Base-by-base conservation (phyloP, 2,797 vertebrate species). In the Malacoctenus gilli region DNA sequence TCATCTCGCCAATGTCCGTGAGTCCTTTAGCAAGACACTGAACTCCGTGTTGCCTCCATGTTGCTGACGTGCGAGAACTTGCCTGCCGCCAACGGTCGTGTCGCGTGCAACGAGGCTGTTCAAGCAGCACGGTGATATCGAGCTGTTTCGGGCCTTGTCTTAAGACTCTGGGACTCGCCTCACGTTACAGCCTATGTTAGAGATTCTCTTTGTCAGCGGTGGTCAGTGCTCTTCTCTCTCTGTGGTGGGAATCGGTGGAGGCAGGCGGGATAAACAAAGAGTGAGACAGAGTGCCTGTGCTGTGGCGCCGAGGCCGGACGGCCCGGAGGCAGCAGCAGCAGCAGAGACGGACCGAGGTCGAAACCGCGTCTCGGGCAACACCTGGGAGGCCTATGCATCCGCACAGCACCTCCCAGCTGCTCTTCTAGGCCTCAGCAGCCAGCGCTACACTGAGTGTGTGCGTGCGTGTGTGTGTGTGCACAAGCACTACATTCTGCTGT, bases 331-430 rank as follows among this genome's bases (percentile, higher is more conserved):
- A 70, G 54, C 60, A 44, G 42, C 62, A 55, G 35, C 31, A 59
- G 52, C 51, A 43, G 49, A 76, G 62, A 38, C 52, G 5, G 18
- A 61, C 52, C 5, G 18, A 61, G 51, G 47, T 75, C 56, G 68
- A 49, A 79, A 79, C 66, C 42, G 36, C 71, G 61, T 83, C 65
- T 80, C 28, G 66, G 59, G 70, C 69, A 68, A 64, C 71, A 77
- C 65, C 73, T 70, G 75, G 52, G 54, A 66, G 76, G 54, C 20
- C 40, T 25, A 25, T 66, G 40, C 65, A 61, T 43, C 54, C 43
- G 40, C 55, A 65, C 14, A 55, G 68, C 58, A 52, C 41, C 55
- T 62, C 25, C 46, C 2, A 8, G 7, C 65, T 43, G 7, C 65
- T 47, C 53, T 44, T 11, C 9, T 31, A 55, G 52, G 51, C 30